Percentiles rank a stretch among this genome's conserved stretches.
Evolutionary conservation across 1,140 invertebrate species (phyloP).

Genomic region (Eumaeus atala): DNA sequence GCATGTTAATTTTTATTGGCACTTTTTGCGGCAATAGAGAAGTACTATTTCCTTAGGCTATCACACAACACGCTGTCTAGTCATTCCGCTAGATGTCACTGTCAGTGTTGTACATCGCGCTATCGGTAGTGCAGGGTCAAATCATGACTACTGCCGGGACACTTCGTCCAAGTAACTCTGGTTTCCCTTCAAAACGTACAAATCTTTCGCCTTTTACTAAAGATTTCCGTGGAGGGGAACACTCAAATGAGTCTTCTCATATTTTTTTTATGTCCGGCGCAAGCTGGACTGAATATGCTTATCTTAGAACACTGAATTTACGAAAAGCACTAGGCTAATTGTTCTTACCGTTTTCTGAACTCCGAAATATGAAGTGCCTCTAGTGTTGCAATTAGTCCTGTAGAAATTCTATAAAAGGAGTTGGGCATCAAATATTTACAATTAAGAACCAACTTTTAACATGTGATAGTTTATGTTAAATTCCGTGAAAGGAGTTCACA

Average conservation of each 20-base stretch:
- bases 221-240: conserved; percentile 1
- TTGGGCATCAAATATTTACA: too few species aligned
- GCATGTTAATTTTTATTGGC: too few species aligned
- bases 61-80: too few species aligned
- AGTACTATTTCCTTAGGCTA: too few species aligned
- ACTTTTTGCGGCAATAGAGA: too few species aligned
- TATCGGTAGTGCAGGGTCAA: background rate
- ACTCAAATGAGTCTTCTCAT: background rate
- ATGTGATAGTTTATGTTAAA: too few species aligned
- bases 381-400: background rate
- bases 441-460: too few species aligned
- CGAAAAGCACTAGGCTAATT: background rate
- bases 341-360: background rate
- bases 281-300: background rate
- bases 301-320: background rate
- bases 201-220: conserved; percentile 6
- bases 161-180: background rate
- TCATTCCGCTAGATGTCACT: too few species aligned
- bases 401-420: too few species aligned
- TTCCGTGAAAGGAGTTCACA: too few species aligned
- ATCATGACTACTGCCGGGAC: background rate
- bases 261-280: background rate
- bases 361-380: background rate
- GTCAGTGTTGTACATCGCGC: background rate
- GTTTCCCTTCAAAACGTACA: too few species aligned